phyloP scores from a whole-genome alignment of 1,140 invertebrate genomes.

The Drosophila kepulauana region DNA sequence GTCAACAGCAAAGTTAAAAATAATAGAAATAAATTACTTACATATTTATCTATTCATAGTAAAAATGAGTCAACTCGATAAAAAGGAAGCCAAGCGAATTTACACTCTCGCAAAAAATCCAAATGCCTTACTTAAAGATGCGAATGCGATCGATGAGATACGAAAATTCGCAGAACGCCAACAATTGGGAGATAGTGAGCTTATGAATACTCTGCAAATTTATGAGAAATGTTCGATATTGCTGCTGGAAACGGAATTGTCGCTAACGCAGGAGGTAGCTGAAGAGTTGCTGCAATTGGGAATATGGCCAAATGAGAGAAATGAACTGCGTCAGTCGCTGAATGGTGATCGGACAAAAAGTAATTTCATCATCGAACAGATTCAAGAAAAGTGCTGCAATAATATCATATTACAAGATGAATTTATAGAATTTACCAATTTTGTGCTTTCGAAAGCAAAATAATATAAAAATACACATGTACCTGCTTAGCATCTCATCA shows the following conservation, averaged over 20 bases:
- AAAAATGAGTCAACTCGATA: neutral
- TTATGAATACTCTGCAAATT: neutral
- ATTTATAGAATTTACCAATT: neutral
- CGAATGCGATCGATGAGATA: no score
- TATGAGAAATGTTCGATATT: neutral
- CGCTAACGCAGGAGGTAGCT: neutral
- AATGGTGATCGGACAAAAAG: neutral
- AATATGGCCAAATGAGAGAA: neutral
- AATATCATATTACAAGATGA: neutral
- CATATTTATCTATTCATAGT: no score
- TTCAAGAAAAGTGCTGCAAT: slow-evolving; percentile 6
- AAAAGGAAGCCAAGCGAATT: slow-evolving; percentile 16
- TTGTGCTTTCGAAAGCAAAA: slow-evolving; percentile 5
- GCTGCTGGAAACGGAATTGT: neutral
- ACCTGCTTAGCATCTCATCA: no score
- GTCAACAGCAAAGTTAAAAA: no score
- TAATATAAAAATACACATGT: neutral
- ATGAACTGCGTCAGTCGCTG: neutral
- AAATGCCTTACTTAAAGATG: neutral
- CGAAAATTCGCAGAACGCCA: neutral
- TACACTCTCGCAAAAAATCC: slow-evolving; percentile 14
- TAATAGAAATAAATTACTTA: no score
- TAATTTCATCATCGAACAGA: slow-evolving; percentile 5
- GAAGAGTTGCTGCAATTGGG: neutral
- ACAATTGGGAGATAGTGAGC: neutral